Evolutionary conservation across 1,140 invertebrate genomes (phyloP).

Genomic region (Brachionus asplanchnoidis): DNA sequence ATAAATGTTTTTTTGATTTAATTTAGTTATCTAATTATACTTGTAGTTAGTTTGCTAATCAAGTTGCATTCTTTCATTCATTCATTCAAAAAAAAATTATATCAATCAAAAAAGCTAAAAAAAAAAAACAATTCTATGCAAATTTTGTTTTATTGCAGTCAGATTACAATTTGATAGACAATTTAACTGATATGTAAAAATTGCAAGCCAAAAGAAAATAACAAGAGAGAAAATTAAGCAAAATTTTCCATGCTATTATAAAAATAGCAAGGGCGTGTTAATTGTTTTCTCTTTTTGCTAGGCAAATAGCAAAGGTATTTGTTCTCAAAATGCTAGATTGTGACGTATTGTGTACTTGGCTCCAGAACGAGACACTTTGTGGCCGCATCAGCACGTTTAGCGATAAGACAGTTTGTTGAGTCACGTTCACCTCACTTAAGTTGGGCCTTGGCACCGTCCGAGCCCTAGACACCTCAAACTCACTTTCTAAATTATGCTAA

Average conservation of each 20-base stretch:
- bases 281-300: neutral
- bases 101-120: conserved; percentile 20
- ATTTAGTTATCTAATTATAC: conserved; percentile 31
- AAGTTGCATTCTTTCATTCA: conserved; percentile 4
- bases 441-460: neutral
- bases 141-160: conserved; percentile 25
- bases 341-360: neutral
- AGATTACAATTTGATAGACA: conserved; percentile 29
- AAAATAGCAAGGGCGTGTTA: conserved; percentile 22
- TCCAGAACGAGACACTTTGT: neutral
- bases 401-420: neutral
- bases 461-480: neutral
- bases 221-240: neutral
- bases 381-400: neutral
- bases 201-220: neutral
- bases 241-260: neutral
- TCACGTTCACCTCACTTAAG: neutral
- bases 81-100: neutral
- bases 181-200: conserved; percentile 16
- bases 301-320: neutral
- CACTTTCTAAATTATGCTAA: neutral
- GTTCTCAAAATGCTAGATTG: neutral
- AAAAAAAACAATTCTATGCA: neutral
- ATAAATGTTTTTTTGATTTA: conserved; percentile 37
- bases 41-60: neutral